phyloP scores from a whole-genome alignment of 2,797 vertebrate species.

The Aldrovandia affinis region DNA sequence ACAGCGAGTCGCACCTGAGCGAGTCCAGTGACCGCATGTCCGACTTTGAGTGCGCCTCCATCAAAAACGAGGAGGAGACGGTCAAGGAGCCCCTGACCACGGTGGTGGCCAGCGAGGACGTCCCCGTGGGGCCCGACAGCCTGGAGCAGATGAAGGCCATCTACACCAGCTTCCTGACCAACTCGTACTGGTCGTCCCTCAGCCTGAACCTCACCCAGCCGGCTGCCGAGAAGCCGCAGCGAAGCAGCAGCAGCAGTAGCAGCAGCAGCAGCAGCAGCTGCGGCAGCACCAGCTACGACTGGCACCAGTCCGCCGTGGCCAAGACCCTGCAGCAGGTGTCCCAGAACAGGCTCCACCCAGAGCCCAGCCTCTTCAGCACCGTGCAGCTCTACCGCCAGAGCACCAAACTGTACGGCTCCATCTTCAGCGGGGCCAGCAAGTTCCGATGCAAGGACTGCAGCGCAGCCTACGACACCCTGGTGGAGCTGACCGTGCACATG shows the following conservation, averaged over 20 bases:
- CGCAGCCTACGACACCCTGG: conserved; percentile 94
- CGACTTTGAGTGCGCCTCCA: conserved; percentile 91
- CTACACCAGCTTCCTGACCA: conserved; percentile 97
- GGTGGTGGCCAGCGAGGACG: conserved; percentile 77
- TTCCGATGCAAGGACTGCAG: conserved; percentile 99
- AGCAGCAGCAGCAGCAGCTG: conserved; percentile 96
- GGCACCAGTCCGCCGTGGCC: conserved; percentile 97
- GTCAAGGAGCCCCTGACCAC: conserved; percentile 80
- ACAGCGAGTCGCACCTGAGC: conserved; percentile 97
- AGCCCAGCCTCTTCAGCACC: conserved; percentile 95
- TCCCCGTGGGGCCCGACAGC: conserved; percentile 85
- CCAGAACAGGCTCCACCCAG: conserved; percentile 84
- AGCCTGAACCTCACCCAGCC: conserved; percentile 90
- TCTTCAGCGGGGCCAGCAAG: conserved; percentile 98
- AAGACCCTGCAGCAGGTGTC: conserved; percentile 96
- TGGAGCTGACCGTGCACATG: conserved; percentile 98
- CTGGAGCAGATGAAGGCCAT: conserved; percentile 99
- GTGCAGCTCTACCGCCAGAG: conserved; percentile 98
- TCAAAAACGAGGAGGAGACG: conserved; percentile 92
- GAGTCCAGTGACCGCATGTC: conserved; percentile 97
- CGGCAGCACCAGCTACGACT: conserved; percentile 93
- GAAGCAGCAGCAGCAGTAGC: conserved; percentile 91
- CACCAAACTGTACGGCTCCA: conserved; percentile 97
- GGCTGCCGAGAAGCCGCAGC: conserved; percentile 82
- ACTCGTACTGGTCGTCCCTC: conserved; percentile 97